A percentile compares a stretch with the other conserved stretches of the same genome.
phyloP scores from a whole-genome alignment of 2,888 invertebrate species.

The Caenorhabditis auriculariae region DNA sequence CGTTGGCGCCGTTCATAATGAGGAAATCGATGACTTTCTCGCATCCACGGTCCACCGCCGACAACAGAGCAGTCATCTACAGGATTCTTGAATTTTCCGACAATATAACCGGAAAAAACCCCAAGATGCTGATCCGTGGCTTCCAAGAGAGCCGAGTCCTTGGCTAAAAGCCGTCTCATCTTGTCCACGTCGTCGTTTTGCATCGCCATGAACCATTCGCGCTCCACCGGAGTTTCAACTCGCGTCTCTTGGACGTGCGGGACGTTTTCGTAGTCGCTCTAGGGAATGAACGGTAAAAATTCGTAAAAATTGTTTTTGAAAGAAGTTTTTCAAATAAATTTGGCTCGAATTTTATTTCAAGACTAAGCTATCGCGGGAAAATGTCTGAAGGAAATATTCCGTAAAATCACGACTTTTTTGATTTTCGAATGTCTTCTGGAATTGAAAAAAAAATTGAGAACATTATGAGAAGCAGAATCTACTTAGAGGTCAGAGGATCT shows the following conservation, averaged over 20 bases:
- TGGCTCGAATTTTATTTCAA: too few species aligned
- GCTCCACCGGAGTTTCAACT: constrained; percentile 16
- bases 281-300: too few species aligned
- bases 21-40: constrained; percentile 19
- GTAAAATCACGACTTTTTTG: too few species aligned
- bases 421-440: too few species aligned
- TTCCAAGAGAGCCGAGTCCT: constrained; percentile 12
- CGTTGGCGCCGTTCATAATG: constrained; percentile 31
- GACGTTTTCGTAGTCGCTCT: constrained; percentile 21
- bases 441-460: too few species aligned
- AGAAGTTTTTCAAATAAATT: too few species aligned
- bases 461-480: too few species aligned
- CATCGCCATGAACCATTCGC: constrained; percentile 31
- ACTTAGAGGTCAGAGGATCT: too few species aligned
- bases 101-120: constrained; percentile 3
- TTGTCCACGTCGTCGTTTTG: constrained; percentile 11
- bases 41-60: constrained; percentile 37
- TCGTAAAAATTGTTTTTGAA: too few species aligned
- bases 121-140: constrained; percentile 25
- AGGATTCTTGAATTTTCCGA: neutral
- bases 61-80: constrained; percentile 41
- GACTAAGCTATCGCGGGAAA: too few species aligned
- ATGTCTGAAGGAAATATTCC: too few species aligned
- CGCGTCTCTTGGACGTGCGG: constrained; percentile 10
- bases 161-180: constrained; percentile 10